A percentile compares a stretch with the other conserved stretches of the same genome.
phyloP scores from a whole-genome alignment of 1,140 invertebrate species.

The Drosophila ananassae region DNA sequence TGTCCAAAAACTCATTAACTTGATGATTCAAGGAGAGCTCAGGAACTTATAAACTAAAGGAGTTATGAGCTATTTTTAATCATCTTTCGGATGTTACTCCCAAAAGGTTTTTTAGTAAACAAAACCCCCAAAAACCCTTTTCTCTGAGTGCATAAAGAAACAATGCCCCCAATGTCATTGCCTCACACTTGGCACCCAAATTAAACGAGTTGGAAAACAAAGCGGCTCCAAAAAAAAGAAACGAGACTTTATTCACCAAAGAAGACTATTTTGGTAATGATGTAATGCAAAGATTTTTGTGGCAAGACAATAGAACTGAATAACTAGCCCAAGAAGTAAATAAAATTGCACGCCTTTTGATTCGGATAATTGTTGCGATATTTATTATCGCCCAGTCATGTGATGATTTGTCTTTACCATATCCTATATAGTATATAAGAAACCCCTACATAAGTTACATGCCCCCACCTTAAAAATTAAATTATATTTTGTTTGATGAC shows the following conservation, averaged over 20 bases:
- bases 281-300: constrained; percentile 55
- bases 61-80: not conserved
- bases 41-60: no score
- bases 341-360: constrained; percentile 71
- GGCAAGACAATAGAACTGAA: constrained; percentile 20
- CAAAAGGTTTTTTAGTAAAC: not conserved
- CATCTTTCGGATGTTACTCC: not conserved
- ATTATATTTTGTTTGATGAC: constrained; percentile 23
- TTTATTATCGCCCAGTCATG: constrained; percentile 35
- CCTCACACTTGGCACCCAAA: constrained; percentile 47
- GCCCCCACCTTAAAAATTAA: constrained; percentile 16
- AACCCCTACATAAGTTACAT: not conserved
- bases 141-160: constrained; percentile 21
- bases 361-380: constrained; percentile 68
- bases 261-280: constrained; percentile 47
- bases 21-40: no score
- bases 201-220: constrained; percentile 42
- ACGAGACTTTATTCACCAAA: not conserved
- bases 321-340: constrained; percentile 19
- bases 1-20: not conserved
- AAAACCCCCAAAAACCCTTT: constrained; percentile 2
- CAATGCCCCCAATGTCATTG: constrained; percentile 60
- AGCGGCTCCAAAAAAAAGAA: not conserved
- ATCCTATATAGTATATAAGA: no score
- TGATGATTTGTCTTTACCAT: constrained; percentile 5